phyloP scores from a whole-genome alignment of 2,113 vertebrate species.

The Rallus limicola region DNA sequence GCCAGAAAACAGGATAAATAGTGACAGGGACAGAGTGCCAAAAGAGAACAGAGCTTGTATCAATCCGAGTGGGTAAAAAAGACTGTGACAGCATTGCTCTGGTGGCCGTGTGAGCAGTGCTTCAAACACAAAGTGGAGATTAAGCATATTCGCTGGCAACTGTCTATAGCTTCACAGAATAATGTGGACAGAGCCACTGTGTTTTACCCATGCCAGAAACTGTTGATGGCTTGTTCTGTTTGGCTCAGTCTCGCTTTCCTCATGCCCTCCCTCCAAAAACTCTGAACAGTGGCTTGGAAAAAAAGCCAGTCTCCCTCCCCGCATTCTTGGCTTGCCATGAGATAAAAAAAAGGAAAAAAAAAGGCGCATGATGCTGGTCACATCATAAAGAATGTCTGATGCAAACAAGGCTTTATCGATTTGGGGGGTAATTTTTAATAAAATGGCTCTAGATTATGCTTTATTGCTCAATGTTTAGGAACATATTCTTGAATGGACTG shows the following conservation, averaged over 20 bases:
- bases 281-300: not conserved
- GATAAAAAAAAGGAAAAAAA: not conserved
- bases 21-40: not conserved
- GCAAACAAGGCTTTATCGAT: conserved; percentile 21
- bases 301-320: not conserved
- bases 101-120: not conserved
- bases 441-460: not conserved
- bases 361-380: not conserved
- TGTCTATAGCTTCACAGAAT: not conserved
- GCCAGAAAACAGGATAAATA: conserved; percentile 1
- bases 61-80: not conserved
- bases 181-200: not conserved
- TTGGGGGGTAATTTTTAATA: conserved; percentile 48
- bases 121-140: not conserved
- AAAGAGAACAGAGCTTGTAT: conserved; percentile 7
- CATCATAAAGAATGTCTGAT: not conserved
- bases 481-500: conserved; percentile 37
- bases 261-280: not conserved
- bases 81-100: not conserved
- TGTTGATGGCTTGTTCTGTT: not conserved
- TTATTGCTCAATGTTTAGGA: conserved; percentile 53
- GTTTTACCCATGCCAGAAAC: conserved; percentile 16
- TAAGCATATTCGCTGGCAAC: conserved; percentile 33
- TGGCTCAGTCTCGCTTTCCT: not conserved
- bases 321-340: not conserved